A percentile compares a stretch with the other conserved stretches of the same genome.
Conservation (phyloP, 2,113 vertebrate species). For the Chloebia gouldiae region DNA sequence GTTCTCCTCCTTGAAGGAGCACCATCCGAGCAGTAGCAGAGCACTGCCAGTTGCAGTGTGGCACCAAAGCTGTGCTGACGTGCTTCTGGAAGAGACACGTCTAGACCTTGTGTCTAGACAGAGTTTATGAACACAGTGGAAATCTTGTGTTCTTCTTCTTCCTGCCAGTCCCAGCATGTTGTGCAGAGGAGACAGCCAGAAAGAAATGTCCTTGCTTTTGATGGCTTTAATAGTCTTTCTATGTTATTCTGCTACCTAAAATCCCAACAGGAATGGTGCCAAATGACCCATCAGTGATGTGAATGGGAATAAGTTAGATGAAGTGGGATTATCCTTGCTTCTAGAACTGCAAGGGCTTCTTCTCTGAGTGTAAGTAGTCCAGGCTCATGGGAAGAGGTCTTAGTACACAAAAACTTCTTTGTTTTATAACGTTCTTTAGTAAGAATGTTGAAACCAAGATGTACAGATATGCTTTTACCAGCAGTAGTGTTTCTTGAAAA, state of each 20-base stretch:
- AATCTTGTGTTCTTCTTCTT: background rate
- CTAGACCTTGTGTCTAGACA: constrained; percentile 39
- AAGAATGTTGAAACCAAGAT: background rate
- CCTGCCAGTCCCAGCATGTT: background rate
- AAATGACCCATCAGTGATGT: background rate
- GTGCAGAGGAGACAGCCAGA: background rate
- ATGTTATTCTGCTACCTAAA: background rate
- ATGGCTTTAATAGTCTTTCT: background rate
- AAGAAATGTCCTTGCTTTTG: background rate
- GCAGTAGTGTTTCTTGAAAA: background rate
- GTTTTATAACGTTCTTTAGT: background rate
- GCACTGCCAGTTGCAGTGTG: background rate
- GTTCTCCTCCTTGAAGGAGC: background rate
- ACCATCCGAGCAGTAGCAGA: background rate
- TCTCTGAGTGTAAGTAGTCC: background rate
- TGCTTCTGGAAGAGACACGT: background rate
- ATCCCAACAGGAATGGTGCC: background rate
- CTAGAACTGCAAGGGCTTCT: background rate
- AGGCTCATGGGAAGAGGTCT: background rate
- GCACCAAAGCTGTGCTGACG: background rate
- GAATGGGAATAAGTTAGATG: background rate
- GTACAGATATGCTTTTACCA: background rate
- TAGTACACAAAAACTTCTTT: background rate
- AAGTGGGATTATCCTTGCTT: background rate
- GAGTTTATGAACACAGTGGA: background rate